Percentiles rank a stretch among this genome's conserved stretches.
phyloP scores from a whole-genome alignment of 2,797 vertebrate genomes.

The Propithecus deckenii region DNA sequence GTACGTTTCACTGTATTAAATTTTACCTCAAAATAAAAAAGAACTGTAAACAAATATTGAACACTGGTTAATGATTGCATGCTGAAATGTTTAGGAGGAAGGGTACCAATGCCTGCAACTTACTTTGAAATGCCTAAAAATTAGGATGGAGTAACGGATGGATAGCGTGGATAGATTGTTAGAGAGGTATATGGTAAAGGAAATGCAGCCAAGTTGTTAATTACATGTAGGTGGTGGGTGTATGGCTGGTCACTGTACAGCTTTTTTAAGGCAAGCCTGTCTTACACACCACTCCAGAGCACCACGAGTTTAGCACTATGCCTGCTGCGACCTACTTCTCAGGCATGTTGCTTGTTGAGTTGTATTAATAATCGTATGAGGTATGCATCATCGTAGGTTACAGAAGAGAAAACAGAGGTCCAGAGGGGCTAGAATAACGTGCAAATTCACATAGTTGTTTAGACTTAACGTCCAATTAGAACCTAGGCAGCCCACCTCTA shows the following conservation, averaged over 20 bases:
- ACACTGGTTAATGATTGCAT: background rate
- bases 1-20: background rate
- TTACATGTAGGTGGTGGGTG: background rate
- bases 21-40: background rate
- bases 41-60: background rate
- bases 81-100: background rate
- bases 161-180: background rate
- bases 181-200: background rate
- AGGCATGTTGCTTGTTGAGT: background rate
- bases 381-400: background rate
- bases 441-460: background rate
- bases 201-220: background rate
- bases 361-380: background rate
- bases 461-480: background rate
- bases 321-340: background rate
- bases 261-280: background rate
- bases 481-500: background rate
- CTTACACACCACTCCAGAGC: background rate
- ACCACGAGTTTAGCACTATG: background rate
- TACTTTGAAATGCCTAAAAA: background rate
- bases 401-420: background rate
- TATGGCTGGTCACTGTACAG: fast-evolving
- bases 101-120: background rate
- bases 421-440: background rate
- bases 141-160: background rate